Conservation (phyloP, 2,113 vertebrate species). For the Globicephala melas region DNA sequence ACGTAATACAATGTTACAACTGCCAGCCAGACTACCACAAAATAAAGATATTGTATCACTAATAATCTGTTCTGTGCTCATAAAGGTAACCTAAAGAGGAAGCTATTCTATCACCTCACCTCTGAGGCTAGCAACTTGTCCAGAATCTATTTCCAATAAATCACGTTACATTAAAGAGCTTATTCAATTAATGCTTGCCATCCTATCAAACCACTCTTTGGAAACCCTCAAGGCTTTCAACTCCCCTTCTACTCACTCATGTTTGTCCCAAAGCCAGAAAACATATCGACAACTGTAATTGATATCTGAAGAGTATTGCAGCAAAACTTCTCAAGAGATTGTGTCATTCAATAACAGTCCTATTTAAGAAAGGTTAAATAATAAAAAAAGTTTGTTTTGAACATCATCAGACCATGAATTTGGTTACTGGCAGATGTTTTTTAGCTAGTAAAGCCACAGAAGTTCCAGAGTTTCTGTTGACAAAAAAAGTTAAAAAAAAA, state of each 20-base stretch:
- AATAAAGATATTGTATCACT: constrained; percentile 15
- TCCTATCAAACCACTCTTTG: constrained; percentile 30
- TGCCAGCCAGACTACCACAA: constrained; percentile 2
- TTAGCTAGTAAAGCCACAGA: background rate
- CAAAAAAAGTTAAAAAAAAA: background rate
- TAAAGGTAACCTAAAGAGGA: background rate
- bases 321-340: constrained; percentile 43
- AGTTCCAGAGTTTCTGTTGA: constrained; percentile 32
- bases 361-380: background rate
- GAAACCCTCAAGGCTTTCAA: constrained; percentile 23
- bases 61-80: constrained; percentile 33
- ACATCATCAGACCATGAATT: background rate
- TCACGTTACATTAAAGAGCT: constrained; percentile 44
- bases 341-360: constrained; percentile 21
- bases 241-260: background rate
- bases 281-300: constrained; percentile 48
- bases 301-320: constrained; percentile 23
- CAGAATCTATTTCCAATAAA: constrained; percentile 65
- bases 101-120: constrained; percentile 46
- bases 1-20: constrained; percentile 25
- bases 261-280: constrained; percentile 41
- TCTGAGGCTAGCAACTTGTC: constrained; percentile 30
- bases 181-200: constrained; percentile 59
- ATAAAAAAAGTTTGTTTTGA: background rate
- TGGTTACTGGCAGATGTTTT: background rate